These are phyloP conservation scores for Chalcosyrphus nemorum DNA, from an alignment of 2,888 invertebrate species.

Conservation along the genomic window DNA sequence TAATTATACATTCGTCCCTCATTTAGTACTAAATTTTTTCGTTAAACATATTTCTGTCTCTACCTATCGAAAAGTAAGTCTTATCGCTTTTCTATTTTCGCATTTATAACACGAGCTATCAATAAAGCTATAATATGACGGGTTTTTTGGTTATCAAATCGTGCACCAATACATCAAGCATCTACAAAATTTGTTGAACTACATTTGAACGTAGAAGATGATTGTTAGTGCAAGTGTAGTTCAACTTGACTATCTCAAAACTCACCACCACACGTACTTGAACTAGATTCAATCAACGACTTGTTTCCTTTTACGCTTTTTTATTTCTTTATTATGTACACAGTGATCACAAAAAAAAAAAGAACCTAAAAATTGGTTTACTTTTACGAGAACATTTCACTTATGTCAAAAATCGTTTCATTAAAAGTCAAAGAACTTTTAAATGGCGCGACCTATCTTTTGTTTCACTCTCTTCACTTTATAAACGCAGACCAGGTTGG, in stretches of 20 bases:
- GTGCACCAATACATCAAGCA: too few relatives aligned
- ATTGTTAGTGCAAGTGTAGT: neutral
- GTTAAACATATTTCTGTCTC: too few relatives aligned
- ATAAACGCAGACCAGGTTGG: too few relatives aligned
- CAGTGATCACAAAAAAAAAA: too few relatives aligned
- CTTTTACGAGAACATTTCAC: neutral
- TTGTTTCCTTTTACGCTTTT: neutral
- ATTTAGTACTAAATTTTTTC: too few relatives aligned
- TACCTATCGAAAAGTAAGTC: too few relatives aligned
- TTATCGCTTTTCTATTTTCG: neutral
- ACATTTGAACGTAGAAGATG: neutral
- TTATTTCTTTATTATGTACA: neutral
- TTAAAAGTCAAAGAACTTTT: conserved; percentile 1
- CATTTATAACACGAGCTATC: neutral
- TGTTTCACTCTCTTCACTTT: conserved; percentile 17
- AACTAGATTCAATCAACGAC: neutral
- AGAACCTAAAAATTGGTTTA: conserved; percentile 1
- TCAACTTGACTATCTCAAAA: neutral
- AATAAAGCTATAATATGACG: too few relatives aligned
- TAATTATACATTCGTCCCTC: too few relatives aligned
- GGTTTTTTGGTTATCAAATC: too few relatives aligned
- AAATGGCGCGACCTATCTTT: neutral
- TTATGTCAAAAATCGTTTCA: neutral
- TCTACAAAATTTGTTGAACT: neutral
- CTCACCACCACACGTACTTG: neutral